Conservation (phyloP, 2,113 vertebrate genomes). For the Probosciger aterrimus region DNA sequence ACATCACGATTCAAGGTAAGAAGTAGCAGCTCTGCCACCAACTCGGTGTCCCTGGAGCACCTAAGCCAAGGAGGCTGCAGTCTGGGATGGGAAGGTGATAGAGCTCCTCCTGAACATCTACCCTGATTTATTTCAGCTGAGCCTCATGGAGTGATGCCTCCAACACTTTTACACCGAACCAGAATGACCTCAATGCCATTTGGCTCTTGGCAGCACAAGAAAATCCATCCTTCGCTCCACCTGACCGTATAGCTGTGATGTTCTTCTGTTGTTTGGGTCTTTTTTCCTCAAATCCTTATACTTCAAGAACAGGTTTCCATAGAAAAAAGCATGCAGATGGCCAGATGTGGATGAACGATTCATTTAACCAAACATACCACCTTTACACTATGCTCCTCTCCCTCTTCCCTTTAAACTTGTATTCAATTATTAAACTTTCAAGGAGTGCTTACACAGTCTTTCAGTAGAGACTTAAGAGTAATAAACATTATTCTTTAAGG, state of each 20-base stretch:
- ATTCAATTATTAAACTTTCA: background rate
- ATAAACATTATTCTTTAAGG: slow-evolving; percentile 22
- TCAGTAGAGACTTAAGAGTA: background rate
- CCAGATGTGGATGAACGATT: background rate
- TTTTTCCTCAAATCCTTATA: background rate
- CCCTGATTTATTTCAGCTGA: background rate
- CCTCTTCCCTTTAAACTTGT: background rate
- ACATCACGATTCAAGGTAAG: background rate
- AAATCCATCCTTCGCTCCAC: background rate
- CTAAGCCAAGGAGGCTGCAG: background rate
- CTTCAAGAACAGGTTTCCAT: background rate
- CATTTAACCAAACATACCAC: background rate
- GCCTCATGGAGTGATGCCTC: background rate
- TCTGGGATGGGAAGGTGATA: background rate
- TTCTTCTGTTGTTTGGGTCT: background rate
- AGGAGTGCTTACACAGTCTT: background rate
- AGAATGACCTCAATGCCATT: accelerated
- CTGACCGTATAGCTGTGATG: background rate
- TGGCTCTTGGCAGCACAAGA: accelerated
- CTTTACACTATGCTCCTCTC: accelerated
- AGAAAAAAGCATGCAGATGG: background rate
- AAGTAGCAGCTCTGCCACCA: background rate
- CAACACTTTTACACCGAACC: background rate
- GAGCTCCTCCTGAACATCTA: background rate
- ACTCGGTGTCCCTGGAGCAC: background rate